Conservation (phyloP, 2,888 invertebrate species). For the Leptinotarsa rubiginosa region DNA sequence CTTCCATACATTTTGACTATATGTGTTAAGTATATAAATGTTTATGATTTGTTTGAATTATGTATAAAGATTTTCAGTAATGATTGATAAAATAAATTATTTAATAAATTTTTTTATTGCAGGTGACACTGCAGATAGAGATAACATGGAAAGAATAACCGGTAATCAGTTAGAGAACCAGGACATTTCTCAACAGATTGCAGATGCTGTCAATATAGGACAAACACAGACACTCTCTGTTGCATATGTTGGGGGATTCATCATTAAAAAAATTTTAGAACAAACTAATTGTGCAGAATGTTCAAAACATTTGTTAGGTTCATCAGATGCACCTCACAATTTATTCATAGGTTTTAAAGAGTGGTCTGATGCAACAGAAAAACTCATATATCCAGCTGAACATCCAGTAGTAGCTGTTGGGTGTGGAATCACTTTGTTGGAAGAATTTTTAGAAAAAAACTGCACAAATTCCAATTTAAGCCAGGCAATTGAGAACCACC, state of each 20-base stretch:
- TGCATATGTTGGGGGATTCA: constrained; percentile 22
- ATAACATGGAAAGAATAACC: constrained; percentile 23
- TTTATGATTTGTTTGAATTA: constrained; percentile 23
- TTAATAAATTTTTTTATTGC: constrained; percentile 23
- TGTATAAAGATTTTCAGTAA: constrained; percentile 22
- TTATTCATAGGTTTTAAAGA: constrained; percentile 13
- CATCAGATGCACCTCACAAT: constrained; percentile 21
- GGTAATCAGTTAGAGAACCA: constrained; percentile 23
- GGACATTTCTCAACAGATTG: constrained; percentile 21
- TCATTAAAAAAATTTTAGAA: constrained; percentile 16
- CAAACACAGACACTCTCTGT: constrained; percentile 19
- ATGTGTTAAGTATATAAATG: constrained; percentile 22
- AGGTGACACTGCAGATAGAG: constrained; percentile 20
- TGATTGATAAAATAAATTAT: constrained; percentile 19
- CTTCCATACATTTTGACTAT: constrained; percentile 26
- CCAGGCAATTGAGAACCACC: neutral
- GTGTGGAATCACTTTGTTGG: neutral
- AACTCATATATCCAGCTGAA: constrained; percentile 24
- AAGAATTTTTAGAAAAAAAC: constrained; percentile 1
- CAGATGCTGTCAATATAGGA: constrained; percentile 4
- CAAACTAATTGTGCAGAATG: constrained; percentile 23
- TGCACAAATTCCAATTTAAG: constrained; percentile 1
- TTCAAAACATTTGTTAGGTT: constrained; percentile 1
- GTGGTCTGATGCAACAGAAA: constrained; percentile 10
- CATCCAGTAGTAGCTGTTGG: constrained; percentile 23